phyloP scores from a whole-genome alignment of 2,888 invertebrate genomes.

The Neocrepidodera transversa region DNA sequence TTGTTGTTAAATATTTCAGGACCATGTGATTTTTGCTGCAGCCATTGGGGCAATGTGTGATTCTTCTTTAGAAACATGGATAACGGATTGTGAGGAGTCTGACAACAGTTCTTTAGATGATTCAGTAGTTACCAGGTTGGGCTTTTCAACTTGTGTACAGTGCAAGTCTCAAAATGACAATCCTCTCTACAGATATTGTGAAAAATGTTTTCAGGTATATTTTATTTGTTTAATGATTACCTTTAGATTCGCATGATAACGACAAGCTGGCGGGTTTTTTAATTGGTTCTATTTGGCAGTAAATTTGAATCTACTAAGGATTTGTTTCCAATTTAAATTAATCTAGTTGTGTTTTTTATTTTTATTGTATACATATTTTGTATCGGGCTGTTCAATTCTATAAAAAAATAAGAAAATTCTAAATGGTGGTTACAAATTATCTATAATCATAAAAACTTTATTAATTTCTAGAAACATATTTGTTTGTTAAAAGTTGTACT shows the following conservation, averaged over 20 bases:
- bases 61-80: slow-evolving; percentile 54
- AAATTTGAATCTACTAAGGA: not conserved
- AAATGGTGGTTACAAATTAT: too few species aligned
- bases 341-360: not conserved
- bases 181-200: slow-evolving; percentile 72
- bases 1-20: slow-evolving; percentile 36
- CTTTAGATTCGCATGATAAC: slow-evolving; percentile 16
- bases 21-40: slow-evolving; percentile 47
- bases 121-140: slow-evolving; percentile 52
- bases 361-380: not conserved
- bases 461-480: too few species aligned
- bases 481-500: too few species aligned
- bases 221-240: slow-evolving; percentile 23
- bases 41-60: slow-evolving; percentile 55
- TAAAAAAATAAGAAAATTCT: too few species aligned
- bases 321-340: not conserved
- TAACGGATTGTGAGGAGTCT: slow-evolving; percentile 57
- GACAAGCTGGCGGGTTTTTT: slow-evolving; percentile 26
- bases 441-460: too few species aligned
- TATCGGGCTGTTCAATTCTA: too few species aligned
- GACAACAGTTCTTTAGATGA: slow-evolving; percentile 51
- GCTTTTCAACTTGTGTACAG: slow-evolving; percentile 71
- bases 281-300: slow-evolving; percentile 9
- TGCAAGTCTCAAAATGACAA: slow-evolving; percentile 69
- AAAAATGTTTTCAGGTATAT: slow-evolving; percentile 72